Conservation (phyloP, 1,140 invertebrate genomes). For the Diachasma alloeum region DNA sequence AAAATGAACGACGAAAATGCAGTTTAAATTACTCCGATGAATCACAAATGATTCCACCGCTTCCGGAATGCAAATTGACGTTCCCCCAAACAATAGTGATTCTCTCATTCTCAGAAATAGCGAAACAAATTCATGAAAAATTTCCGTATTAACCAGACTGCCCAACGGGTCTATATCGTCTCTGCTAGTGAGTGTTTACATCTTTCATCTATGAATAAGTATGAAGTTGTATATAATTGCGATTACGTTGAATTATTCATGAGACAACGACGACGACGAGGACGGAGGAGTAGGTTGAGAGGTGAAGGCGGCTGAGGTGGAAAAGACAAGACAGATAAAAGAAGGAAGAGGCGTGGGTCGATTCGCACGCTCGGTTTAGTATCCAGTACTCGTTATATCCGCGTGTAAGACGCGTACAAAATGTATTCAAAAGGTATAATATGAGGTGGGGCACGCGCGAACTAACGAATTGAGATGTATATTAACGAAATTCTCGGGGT, state of each 20-base stretch:
- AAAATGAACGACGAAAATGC: not conserved
- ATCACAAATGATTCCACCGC: not conserved
- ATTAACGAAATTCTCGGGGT: not conserved
- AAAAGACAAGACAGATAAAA: slow-evolving; percentile 11
- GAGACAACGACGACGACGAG: slow-evolving; percentile 21
- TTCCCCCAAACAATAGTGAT: not conserved
- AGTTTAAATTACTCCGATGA: not conserved
- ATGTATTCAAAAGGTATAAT: slow-evolving; percentile 26
- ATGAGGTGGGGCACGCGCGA: slow-evolving; percentile 15
- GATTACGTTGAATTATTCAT: slow-evolving; percentile 59
- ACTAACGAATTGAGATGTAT: slow-evolving; percentile 23
- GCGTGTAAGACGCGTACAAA: slow-evolving; percentile 33
- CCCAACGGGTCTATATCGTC: slow-evolving; percentile 14
- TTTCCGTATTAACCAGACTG: not conserved
- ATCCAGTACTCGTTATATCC: slow-evolving; percentile 44
- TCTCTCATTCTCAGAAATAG: not conserved
- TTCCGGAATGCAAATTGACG: not conserved
- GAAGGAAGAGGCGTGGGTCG: slow-evolving; percentile 33
- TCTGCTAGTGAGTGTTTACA: slow-evolving; percentile 33
- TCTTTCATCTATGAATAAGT: slow-evolving; percentile 45
- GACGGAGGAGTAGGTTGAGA: slow-evolving; percentile 5
- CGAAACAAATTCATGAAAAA: not conserved
- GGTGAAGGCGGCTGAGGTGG: not conserved
- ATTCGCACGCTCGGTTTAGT: slow-evolving; percentile 53
- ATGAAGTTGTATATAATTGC: slow-evolving; percentile 47